phyloP scores from a whole-genome alignment of 2,113 vertebrate genomes.

The Etia nguti region DNA sequence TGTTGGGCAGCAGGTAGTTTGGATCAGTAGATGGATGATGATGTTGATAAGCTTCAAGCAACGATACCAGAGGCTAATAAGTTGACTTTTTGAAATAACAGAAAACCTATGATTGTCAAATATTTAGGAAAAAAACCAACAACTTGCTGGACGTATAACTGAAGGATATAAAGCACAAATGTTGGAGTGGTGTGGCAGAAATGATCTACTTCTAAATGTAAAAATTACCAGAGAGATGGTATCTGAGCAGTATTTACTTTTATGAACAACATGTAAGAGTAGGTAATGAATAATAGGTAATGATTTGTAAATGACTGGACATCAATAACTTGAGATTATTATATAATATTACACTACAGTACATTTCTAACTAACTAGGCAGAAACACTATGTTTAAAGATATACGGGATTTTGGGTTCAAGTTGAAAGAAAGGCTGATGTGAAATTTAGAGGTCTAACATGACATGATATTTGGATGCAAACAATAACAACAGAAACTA shows the following conservation, averaged over 20 bases:
- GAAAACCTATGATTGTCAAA: not conserved
- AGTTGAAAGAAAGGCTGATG: too few species aligned
- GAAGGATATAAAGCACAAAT: not conserved
- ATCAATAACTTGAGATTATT: not conserved
- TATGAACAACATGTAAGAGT: not conserved
- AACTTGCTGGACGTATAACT: not conserved
- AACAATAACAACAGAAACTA: too few species aligned
- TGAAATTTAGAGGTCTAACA: too few species aligned
- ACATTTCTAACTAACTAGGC: not conserved
- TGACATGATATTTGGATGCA: too few species aligned
- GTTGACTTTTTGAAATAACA: too few species aligned
- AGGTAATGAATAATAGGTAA: not conserved
- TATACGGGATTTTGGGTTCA: too few species aligned
- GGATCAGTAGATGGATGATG: not conserved
- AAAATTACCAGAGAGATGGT: not conserved
- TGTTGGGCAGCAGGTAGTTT: not conserved
- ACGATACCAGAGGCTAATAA: not conserved
- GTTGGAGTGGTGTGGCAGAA: not conserved
- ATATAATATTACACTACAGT: not conserved
- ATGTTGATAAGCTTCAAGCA: not conserved
- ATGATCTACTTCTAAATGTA: not conserved
- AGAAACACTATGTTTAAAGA: not conserved
- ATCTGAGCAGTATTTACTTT: not conserved
- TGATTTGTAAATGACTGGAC: not conserved
- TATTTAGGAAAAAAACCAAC: not conserved